Percentiles rank a stretch among this genome's conserved stretches.
Conservation (phyloP, 1,140 invertebrate genomes). For the Mamestra configurata region DNA sequence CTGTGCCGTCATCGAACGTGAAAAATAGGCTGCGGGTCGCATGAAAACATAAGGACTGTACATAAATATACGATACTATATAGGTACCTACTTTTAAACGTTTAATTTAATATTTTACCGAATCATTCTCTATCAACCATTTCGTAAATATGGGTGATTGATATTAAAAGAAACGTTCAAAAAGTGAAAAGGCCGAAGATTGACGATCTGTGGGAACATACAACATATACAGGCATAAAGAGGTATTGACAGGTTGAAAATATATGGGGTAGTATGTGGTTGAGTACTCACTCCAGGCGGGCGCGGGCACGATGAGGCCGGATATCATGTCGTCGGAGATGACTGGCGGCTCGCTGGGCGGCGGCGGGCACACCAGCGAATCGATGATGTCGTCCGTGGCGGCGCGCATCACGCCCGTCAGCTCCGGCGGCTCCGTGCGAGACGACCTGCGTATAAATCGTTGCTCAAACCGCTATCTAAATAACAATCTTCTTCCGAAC, state of each 20-base stretch:
- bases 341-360: constrained; percentile 96
- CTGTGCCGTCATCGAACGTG: constrained; percentile 29
- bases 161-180: neutral
- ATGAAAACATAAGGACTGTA: constrained; percentile 27
- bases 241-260: neutral
- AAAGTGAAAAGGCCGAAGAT: neutral
- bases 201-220: neutral
- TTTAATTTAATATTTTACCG: neutral
- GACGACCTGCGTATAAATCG: constrained; percentile 90
- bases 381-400: constrained; percentile 98
- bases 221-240: neutral
- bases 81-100: neutral
- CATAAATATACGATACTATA: neutral
- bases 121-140: neutral
- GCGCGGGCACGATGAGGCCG: constrained; percentile 97
- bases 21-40: neutral
- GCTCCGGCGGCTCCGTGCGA: constrained; percentile 97
- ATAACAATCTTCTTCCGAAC: constrained; percentile 8
- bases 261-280: neutral
- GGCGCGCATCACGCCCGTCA: constrained; percentile 93
- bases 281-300: constrained; percentile 94
- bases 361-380: constrained; percentile 97
- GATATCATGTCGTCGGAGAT: constrained; percentile 99
- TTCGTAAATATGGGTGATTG: neutral
- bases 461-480: constrained; percentile 40